A percentile compares a stretch with the other conserved stretches of the same genome.
These are phyloP conservation scores for Malacosoma neustria DNA, from an alignment of 2,888 invertebrate genomes.

Conservation along the genomic window DNA sequence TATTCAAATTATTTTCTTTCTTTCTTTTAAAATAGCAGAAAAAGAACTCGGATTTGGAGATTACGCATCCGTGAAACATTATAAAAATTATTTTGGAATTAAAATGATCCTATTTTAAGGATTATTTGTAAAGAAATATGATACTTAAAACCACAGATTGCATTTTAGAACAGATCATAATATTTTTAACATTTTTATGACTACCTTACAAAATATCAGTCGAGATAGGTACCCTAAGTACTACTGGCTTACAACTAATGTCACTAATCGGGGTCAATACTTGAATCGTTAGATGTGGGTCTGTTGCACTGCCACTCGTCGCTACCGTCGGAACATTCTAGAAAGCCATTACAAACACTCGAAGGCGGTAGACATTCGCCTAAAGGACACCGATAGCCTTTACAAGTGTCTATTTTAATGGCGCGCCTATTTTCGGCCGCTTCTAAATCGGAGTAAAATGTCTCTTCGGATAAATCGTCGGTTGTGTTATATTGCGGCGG, in stretches of 20 bases:
- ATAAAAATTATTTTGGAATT: no score
- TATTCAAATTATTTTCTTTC: no score
- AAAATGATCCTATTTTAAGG: no score
- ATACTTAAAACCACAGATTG: no score
- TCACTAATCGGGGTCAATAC: conserved; percentile 43
- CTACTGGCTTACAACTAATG: conserved; percentile 51
- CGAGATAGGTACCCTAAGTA: conserved; percentile 47
- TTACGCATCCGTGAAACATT: no score
- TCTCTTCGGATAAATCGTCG: conserved; percentile 32
- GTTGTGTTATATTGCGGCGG: conserved; percentile 27
- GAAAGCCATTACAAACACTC: conserved; percentile 84
- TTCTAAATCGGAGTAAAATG: conserved; percentile 55
- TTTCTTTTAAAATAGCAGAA: no score
- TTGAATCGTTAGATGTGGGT: conserved; percentile 32
- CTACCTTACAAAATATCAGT: conserved; percentile 67
- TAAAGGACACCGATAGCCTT: conserved; percentile 83
- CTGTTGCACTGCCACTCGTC: conserved; percentile 78
- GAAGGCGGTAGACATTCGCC: conserved; percentile 83
- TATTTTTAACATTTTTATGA: conserved; percentile 7
- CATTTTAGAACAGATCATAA: no score
- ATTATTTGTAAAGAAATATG: no score
- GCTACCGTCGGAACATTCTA: conserved; percentile 85
- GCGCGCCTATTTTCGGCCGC: conserved; percentile 53
- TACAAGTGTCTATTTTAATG: conserved; percentile 60
- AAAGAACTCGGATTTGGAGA: no score